phyloP scores from a whole-genome alignment of 2,797 vertebrate species.

The Eospalax fontanierii region DNA sequence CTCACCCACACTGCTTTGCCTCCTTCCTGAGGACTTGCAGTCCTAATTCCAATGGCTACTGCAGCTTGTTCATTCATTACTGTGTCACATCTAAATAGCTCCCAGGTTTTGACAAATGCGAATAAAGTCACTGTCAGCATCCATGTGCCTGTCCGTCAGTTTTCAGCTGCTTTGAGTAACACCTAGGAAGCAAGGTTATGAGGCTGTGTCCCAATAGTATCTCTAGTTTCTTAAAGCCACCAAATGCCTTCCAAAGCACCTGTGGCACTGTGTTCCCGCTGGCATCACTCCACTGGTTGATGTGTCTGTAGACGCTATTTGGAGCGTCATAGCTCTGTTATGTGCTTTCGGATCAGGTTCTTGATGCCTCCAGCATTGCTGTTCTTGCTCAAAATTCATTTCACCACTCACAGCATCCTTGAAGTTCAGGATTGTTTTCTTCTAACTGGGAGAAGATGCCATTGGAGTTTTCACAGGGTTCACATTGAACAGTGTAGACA shows the following conservation, averaged over 20 bases:
- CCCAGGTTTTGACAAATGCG: not conserved
- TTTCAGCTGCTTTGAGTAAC: not conserved
- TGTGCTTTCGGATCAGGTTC: not conserved
- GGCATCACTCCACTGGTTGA: too few relatives aligned
- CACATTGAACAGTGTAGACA: not conserved
- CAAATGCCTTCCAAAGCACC: not conserved
- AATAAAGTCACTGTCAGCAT: not conserved
- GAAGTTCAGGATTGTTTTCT: not conserved
- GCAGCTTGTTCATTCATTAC: not conserved
- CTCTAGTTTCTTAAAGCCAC: not conserved
- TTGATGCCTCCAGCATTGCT: not conserved
- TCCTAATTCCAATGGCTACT: too few relatives aligned
- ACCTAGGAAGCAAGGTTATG: not conserved
- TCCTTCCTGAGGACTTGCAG: not conserved
- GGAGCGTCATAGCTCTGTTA: not conserved
- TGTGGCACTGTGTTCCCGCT: not conserved
- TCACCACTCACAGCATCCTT: not conserved
- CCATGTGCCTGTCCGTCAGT: not conserved
- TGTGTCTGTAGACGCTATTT: not conserved
- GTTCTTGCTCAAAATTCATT: not conserved
- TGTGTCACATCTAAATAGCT: not conserved
- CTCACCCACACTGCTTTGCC: not conserved
- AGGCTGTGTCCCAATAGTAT: not conserved
- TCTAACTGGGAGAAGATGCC: too few relatives aligned
- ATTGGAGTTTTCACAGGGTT: not conserved